Conservation (phyloP, 2,113 vertebrate genomes). For the Emydocephalus ijimae region DNA sequence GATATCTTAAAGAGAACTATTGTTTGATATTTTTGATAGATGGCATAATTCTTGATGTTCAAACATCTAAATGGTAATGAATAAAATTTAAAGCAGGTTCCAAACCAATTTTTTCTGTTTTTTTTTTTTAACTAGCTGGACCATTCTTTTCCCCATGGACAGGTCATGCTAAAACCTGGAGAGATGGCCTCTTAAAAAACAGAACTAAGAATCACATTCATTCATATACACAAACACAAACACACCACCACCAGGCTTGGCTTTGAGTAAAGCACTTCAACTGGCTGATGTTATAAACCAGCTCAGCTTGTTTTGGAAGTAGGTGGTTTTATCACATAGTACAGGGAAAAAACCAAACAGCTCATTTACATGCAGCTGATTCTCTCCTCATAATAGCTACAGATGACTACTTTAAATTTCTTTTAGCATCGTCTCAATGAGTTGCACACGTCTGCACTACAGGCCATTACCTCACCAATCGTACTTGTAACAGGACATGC, state of each 20-base stretch:
- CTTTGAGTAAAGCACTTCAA: background rate
- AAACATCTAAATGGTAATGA: background rate
- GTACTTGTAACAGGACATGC: conserved; percentile 40
- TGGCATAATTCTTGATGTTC: background rate
- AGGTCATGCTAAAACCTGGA: background rate
- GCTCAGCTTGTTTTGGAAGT: conserved; percentile 26
- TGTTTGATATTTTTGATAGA: background rate
- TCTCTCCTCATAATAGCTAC: conserved; percentile 34
- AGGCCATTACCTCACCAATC: conserved; percentile 52
- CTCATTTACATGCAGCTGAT: conserved; percentile 16
- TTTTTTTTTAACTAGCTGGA: background rate
- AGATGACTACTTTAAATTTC: conserved; percentile 43
- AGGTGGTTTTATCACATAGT: background rate
- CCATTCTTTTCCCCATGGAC: background rate
- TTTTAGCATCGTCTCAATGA: conserved; percentile 14
- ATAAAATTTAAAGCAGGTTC: background rate
- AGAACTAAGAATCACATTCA: background rate
- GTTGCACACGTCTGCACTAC: conserved; percentile 15
- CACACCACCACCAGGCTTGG: background rate
- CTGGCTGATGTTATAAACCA: background rate
- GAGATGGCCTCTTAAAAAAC: background rate
- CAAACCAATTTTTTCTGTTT: background rate
- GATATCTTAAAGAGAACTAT: background rate
- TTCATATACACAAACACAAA: background rate
- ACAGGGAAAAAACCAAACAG: conserved; percentile 26